Base-by-base conservation (phyloP, 2,113 vertebrate species). In the Sminthopsis crassicaudata region DNA sequence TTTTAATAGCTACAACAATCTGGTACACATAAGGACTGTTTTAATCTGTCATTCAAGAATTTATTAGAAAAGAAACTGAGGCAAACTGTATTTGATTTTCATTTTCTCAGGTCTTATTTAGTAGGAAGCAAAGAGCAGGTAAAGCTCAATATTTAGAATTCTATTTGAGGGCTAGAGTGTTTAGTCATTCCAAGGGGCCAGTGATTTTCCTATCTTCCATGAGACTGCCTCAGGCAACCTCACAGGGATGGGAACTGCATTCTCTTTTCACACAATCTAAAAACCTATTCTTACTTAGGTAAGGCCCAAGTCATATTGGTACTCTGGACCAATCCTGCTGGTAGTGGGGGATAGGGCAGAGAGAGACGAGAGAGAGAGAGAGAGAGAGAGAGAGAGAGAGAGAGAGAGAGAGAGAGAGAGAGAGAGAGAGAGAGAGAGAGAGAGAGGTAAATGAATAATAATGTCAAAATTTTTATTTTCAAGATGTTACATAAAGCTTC, bases 1-100 rank as follows among this genome's bases (percentile, higher is more conserved):
- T 97, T 95, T 96, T 90, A 93, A 94, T 95, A 96, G 30, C 67
- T 93, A 23, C n/a, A 84, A 84, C 7, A 55, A 30, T 19, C 93
- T 89, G 2, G 67, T 95, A 55, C 23, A 52, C 90, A 60, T 95
- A 27, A 19, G 91, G 92, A 92, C 50, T 90, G 76, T 0, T 46
- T 26, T 94, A 57, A 0, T 22, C 67, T 84, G n/a, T 84, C 94
- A 48, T 90, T 95, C 91, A 46, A 95, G 19, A 19, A 90, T 93
- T 42, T 90, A 92, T 96, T 91, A 91, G 53, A 12, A 93, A 95
- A 94, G 48, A 67, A 92, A 60, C 14, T 93, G 89, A 91, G 67
- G 95, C 14, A 91, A 11, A 16, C 25, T 55, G 24, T 42, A 52
- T 12, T 89, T 55, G 1, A 95, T 91, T 91, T 90, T 91, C 51